Evolutionary conservation across 2,888 invertebrate genomes (phyloP), one percentile per base, ranked within the genome.

Genomic region (Branchipolynoe longqiensis): DNA sequence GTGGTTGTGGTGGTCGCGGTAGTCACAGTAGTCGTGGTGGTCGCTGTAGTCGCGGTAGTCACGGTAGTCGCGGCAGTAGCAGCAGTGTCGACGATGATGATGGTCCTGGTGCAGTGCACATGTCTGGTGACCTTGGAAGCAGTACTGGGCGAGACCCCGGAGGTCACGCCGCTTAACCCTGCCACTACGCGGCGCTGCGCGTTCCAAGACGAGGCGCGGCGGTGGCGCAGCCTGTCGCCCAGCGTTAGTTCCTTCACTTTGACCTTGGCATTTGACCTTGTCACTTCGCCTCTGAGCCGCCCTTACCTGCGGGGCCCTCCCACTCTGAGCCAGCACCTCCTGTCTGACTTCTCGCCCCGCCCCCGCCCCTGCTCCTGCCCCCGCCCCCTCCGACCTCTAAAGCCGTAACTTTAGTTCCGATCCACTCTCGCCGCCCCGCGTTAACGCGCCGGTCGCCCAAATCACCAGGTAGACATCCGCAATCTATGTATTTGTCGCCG

Each of bases 241-340:
- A n/a, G 69, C 36, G 38, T 69, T 69, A 69, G 3, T 3, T 14
- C 69, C 36, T 38, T 2, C 33, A 2, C 36, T 36, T 18, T 69
- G 69, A 69, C 69, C 69, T 69, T 69, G 69, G 33, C 69, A 69
- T 69, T 69, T 69, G 69, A 33, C 69, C 69, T 69, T 69, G 69
- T 69, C 69, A 69, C 38, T 69, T 33, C 36, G 22, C 69, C 25
- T 22, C 14, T 14, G 48, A 78, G 54, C 54, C 78, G 12, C 48
- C 1, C 22, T 18, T 78, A 78, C 78, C 78, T 78, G 78, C 78
- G 41, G 78, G 41, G 78, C 25, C 48, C 78, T 25, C 31, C 78
- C 31, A n/a, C 31, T 41, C 28, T 48, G 48, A 36, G 33, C 69
- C 8, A 22, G 25, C 25, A 38, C 25, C n/a, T 38, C 38, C 69